phyloP scores from a whole-genome alignment of 2,888 invertebrate genomes.

The Rapana venosa region DNA sequence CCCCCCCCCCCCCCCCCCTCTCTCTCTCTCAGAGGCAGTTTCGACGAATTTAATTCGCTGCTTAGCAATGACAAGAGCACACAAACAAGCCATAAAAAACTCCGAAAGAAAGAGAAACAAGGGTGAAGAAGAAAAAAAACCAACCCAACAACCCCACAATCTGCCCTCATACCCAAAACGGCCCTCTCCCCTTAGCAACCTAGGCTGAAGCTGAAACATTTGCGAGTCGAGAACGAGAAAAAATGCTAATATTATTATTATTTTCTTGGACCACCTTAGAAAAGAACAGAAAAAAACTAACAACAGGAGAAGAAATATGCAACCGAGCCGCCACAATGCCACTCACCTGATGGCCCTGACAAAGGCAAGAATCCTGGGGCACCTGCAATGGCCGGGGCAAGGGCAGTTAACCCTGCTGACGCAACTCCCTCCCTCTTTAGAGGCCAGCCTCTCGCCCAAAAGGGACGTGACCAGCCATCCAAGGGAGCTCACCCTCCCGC shows the following conservation, averaged over 20 bases:
- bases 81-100: background rate
- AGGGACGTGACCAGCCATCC: constrained; percentile 7
- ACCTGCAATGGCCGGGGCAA: background rate
- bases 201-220: background rate
- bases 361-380: background rate
- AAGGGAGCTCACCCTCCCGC: background rate
- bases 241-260: too few species aligned
- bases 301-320: background rate
- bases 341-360: too few species aligned
- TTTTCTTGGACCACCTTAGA: background rate
- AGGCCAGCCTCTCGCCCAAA: background rate
- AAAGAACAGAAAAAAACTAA: background rate
- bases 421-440: background rate
- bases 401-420: constrained; percentile 17
- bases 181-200: background rate
- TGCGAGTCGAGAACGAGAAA: background rate
- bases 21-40: background rate
- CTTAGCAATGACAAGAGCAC: constrained; percentile 18
- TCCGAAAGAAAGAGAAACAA: background rate
- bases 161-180: background rate
- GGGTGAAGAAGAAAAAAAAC: background rate
- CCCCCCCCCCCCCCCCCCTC: background rate
- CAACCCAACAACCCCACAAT: background rate
- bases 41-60: background rate
- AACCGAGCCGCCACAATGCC: too few species aligned